phyloP scores from a whole-genome alignment of 2,888 invertebrate species.

The Therioaphis trifolii region DNA sequence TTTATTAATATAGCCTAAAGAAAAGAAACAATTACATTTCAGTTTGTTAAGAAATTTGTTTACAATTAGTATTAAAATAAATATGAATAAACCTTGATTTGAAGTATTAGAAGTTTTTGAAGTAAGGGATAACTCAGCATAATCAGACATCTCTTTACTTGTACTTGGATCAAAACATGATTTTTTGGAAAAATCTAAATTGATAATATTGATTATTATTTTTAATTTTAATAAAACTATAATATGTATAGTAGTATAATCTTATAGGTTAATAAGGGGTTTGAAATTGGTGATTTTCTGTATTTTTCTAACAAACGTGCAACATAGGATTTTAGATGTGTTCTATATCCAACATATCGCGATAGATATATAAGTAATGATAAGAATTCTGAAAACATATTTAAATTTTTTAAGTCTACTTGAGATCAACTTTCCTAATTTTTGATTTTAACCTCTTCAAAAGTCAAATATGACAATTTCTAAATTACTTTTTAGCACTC shows the following conservation, averaged over 20 bases:
- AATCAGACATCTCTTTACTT: background rate
- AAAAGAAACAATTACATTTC: background rate
- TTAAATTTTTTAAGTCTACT: too few species aligned
- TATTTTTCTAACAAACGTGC: too few species aligned
- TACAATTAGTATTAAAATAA: background rate
- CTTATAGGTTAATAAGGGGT: too few species aligned
- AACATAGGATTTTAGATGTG: too few species aligned
- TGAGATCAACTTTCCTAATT: too few species aligned
- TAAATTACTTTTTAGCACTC: too few species aligned
- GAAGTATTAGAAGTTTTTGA: background rate
- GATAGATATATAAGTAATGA: too few species aligned
- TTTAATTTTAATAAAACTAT: conserved; percentile 6
- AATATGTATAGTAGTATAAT: background rate
- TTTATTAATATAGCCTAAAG: background rate
- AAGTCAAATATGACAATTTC: background rate
- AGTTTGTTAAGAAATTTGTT: background rate
- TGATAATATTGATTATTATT: background rate
- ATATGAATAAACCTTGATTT: too few species aligned
- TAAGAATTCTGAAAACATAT: too few species aligned
- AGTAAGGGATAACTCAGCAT: background rate
- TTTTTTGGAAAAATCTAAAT: background rate
- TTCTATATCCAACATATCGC: too few species aligned
- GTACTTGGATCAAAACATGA: background rate
- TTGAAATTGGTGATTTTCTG: too few species aligned
- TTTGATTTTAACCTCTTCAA: too few species aligned